These are phyloP conservation scores for Axea sp. DNA, from an alignment of 2,888 invertebrate genomes.

Conservation along the genomic window DNA sequence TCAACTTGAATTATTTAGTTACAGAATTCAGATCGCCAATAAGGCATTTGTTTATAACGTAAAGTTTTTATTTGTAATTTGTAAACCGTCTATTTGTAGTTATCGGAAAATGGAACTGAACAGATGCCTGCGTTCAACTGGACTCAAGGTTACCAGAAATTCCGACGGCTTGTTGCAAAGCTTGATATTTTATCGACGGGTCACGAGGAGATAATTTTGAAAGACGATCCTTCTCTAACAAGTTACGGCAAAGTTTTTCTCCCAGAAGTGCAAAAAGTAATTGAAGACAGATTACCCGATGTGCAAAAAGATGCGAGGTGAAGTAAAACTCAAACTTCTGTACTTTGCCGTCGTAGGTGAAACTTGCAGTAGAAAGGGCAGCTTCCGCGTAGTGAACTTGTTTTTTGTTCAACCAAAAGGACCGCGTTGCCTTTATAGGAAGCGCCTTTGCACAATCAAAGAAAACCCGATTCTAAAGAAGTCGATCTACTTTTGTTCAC, in stretches of 20 bases:
- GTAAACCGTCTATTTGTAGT: too few relatives aligned
- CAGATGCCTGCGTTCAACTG: slow-evolving; percentile 70
- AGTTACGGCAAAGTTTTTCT: slow-evolving; percentile 61
- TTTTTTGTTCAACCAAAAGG: slow-evolving; percentile 29
- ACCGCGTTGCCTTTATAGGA: slow-evolving; percentile 7
- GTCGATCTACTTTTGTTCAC: slow-evolving; percentile 31
- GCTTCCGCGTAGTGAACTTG: slow-evolving; percentile 22
- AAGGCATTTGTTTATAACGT: too few relatives aligned
- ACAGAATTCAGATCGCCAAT: too few relatives aligned
- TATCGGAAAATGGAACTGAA: slow-evolving; percentile 57
- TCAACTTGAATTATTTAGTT: too few relatives aligned
- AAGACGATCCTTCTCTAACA: slow-evolving; percentile 64
- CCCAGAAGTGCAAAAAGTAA: slow-evolving; percentile 65
- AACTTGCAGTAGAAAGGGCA: slow-evolving; percentile 24
- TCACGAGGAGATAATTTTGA: slow-evolving; percentile 60
- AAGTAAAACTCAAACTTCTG: slow-evolving; percentile 58
- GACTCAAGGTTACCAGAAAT: slow-evolving; percentile 71
- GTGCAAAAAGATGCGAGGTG: slow-evolving; percentile 60
- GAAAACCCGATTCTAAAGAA: slow-evolving; percentile 11
- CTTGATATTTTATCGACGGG: slow-evolving; percentile 65
- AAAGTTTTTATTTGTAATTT: too few relatives aligned
- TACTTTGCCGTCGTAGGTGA: slow-evolving; percentile 45
- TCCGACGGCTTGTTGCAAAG: slow-evolving; percentile 68
- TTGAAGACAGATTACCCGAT: slow-evolving; percentile 64
- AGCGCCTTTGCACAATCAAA: slow-evolving; percentile 12